Percentiles rank a stretch among this genome's conserved stretches.
phyloP scores from a whole-genome alignment of 1,140 invertebrate genomes.

The Drosophila bifasciata region DNA sequence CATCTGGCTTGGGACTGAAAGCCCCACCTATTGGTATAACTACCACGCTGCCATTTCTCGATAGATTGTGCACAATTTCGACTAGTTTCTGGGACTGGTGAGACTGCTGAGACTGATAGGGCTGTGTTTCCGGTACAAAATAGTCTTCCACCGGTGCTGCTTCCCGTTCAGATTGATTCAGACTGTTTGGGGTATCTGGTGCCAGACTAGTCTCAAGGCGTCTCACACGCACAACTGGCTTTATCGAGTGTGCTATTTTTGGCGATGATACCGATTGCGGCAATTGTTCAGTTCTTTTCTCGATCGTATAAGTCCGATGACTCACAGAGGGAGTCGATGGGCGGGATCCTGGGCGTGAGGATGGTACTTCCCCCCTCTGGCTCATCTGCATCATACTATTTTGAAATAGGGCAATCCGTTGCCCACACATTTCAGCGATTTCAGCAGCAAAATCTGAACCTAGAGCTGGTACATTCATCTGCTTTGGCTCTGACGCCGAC shows the following conservation, averaged over 20 bases:
- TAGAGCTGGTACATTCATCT: not conserved
- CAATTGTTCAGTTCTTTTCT: constrained; percentile 42
- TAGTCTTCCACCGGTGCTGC: constrained; percentile 27
- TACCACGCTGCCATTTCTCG: constrained; percentile 13
- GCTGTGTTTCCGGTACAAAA: constrained; percentile 64
- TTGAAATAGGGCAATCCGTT: constrained; percentile 3
- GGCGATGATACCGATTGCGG: constrained; percentile 24
- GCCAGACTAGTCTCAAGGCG: not conserved
- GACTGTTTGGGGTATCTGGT: constrained; percentile 23
- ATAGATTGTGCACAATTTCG: constrained; percentile 37
- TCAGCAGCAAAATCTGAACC: not conserved
- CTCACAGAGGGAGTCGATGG: not conserved
- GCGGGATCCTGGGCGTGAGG: not conserved
- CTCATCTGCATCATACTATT: constrained; percentile 10
- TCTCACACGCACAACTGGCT: constrained; percentile 22
- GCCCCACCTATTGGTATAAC: not conserved
- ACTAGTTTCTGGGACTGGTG: constrained; percentile 1
- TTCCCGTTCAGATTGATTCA: not conserved
- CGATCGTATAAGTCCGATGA: constrained; percentile 45
- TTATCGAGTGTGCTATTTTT: not conserved
- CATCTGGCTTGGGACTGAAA: not conserved
- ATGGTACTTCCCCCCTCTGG: not conserved
- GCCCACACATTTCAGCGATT: constrained; percentile 1
- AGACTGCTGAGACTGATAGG: constrained; percentile 7
- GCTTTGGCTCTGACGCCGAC: not conserved